These are phyloP conservation scores for Epinotia nisella DNA, from an alignment of 2,888 invertebrate genomes.

Conservation along the genomic window DNA sequence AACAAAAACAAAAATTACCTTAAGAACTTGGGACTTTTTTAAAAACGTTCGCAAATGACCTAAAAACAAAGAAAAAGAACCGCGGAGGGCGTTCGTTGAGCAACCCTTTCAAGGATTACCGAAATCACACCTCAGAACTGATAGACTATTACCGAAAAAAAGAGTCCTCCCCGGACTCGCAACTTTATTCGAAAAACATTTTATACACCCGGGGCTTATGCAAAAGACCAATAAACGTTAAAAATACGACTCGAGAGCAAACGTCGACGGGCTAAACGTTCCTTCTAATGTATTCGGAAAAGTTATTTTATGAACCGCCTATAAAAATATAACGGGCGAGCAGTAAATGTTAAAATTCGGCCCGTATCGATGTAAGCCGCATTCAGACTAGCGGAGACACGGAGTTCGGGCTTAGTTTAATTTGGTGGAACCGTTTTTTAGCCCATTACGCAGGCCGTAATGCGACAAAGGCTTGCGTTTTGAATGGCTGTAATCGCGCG, in stretches of 20 bases:
- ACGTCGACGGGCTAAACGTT: constrained; percentile 65
- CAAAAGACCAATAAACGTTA: constrained; percentile 77
- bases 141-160: constrained; percentile 44
- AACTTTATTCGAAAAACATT: constrained; percentile 65
- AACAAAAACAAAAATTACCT: constrained; percentile 19
- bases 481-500: constrained; percentile 62
- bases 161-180: constrained; percentile 46
- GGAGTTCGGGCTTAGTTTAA: constrained; percentile 65
- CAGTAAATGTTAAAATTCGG: constrained; percentile 76
- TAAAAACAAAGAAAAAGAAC: constrained; percentile 33
- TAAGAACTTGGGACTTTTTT: constrained; percentile 13
- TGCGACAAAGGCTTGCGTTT: constrained; percentile 57
- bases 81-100: constrained; percentile 35
- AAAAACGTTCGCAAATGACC: constrained; percentile 39
- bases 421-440: constrained; percentile 48
- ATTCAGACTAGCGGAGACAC: constrained; percentile 58
- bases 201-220: constrained; percentile 70
- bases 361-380: constrained; percentile 71
- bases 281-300: constrained; percentile 75
- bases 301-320: constrained; percentile 79
- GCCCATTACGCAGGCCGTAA: constrained; percentile 52
- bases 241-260: constrained; percentile 73
- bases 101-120: constrained; percentile 45
- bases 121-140: constrained; percentile 44
- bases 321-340: constrained; percentile 77